phyloP scores from a whole-genome alignment of 2,797 vertebrate species.

The Sebastes umbrosus region DNA sequence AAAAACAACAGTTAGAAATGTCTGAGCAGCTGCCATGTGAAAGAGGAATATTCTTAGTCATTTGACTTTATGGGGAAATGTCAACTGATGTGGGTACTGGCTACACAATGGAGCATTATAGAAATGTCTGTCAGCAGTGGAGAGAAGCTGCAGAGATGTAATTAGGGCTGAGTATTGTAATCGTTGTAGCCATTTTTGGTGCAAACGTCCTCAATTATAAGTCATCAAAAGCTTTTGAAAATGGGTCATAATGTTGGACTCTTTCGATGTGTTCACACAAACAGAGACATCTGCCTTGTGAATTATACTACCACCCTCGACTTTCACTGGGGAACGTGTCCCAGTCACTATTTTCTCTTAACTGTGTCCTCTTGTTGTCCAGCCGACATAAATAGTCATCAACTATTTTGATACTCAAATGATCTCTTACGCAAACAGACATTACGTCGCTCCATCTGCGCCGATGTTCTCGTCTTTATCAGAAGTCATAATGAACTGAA shows the following conservation, averaged over 20 bases:
- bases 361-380: not conserved
- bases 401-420: no score
- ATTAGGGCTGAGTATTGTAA: constrained; percentile 24
- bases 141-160: constrained; percentile 1
- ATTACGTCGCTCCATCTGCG: not conserved
- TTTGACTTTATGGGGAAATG: constrained; percentile 10
- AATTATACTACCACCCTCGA: not conserved
- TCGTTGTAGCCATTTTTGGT: not conserved
- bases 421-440: not conserved
- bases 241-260: not conserved
- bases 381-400: not conserved
- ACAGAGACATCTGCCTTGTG: not conserved
- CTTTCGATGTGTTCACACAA: not conserved
- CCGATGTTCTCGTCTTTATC: not conserved
- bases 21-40: not conserved
- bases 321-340: not conserved
- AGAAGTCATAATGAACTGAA: not conserved
- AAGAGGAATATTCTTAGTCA: not conserved
- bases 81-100: constrained; percentile 6
- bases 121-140: constrained; percentile 15
- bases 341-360: not conserved
- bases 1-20: not conserved
- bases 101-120: constrained; percentile 9
- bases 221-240: constrained; percentile 33
- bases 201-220: constrained; percentile 17